Base-by-base conservation (phyloP, 1,140 invertebrate species). In the Aleiodes sp. region DNA sequence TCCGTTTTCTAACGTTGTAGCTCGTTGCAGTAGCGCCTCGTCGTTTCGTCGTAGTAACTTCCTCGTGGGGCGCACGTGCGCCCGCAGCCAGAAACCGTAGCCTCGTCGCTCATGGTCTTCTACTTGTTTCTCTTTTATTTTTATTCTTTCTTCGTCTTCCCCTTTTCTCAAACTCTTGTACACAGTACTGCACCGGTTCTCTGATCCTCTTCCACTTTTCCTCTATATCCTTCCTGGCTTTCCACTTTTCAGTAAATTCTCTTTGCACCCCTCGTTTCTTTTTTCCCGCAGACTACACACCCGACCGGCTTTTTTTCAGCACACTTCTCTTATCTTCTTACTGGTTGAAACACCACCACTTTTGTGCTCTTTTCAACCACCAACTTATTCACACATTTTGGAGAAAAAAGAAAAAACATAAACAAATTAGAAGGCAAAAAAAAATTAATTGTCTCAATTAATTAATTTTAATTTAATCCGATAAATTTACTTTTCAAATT, bases 41-140 rank as follows among this genome's bases (percentile, higher is more conserved):
- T 46, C 68, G 68, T 56, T 63, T 70, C 68, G n/a, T n/a, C n/a
- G 67, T 70, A 66, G 68, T 70, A 68, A 68, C 65, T 68, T 70
- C 68, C 71, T 70, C 71, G 71, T 73, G 71, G 63, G 63, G 68
- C 68, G 71, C 71, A 73, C 71, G 71, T 73, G 71, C 68, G 71
- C 68, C 71, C 65, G 41, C 71, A 73, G 60, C 16, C 56, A 28
- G 60, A 61, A 14, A 70, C 21, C 39, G 67, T 65, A 64, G 31
- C 35, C 35, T 57, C 60, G 60, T 66, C 61, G 64, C 71, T 73
- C 71, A 73, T 73, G 65, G 70, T 73, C 68, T 62, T 33, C 12
- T 56, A 52, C 26, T 52, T 16, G 8, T 52, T 52, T 35, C 4
- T 35, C 10, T 6, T 35, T 35, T 10, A 35, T 35, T 35, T 35